Percentiles rank a stretch among this genome's conserved stretches.
Conservation (phyloP, 2,888 invertebrate species). For the Hypomecis atomaria region DNA sequence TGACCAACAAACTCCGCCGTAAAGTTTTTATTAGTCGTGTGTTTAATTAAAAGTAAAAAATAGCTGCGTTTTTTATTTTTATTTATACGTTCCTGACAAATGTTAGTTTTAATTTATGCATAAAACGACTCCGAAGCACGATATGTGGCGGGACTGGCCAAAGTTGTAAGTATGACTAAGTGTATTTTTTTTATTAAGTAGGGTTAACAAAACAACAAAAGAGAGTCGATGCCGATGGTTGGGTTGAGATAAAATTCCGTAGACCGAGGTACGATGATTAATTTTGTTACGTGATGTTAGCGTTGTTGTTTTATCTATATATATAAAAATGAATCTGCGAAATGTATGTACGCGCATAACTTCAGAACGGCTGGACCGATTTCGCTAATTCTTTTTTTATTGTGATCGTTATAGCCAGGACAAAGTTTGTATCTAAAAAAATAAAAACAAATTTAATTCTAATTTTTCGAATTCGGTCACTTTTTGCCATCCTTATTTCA, state of each 20-base stretch:
- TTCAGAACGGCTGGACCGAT: no score
- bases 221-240: background rate
- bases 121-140: conserved; percentile 36
- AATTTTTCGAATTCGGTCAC: no score
- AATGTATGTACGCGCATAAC: no score
- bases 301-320: no score
- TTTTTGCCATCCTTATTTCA: no score
- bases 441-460: no score
- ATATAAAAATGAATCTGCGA: no score
- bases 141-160: conserved; percentile 28
- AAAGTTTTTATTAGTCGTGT: conserved; percentile 32
- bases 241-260: conserved; percentile 3
- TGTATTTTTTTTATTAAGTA: conserved; percentile 11
- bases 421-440: no score
- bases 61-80: conserved; percentile 20
- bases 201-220: conserved; percentile 10
- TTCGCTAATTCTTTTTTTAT: no score
- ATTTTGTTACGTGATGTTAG: background rate
- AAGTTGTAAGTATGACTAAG: conserved; percentile 24
- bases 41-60: conserved; percentile 35
- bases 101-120: conserved; percentile 38
- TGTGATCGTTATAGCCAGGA: no score
- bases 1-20: conserved; percentile 26
- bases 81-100: conserved; percentile 37
- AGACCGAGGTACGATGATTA: background rate